Evolutionary conservation across 2,113 vertebrate species (phyloP).

Genomic region (Melanocharis versteri): DNA sequence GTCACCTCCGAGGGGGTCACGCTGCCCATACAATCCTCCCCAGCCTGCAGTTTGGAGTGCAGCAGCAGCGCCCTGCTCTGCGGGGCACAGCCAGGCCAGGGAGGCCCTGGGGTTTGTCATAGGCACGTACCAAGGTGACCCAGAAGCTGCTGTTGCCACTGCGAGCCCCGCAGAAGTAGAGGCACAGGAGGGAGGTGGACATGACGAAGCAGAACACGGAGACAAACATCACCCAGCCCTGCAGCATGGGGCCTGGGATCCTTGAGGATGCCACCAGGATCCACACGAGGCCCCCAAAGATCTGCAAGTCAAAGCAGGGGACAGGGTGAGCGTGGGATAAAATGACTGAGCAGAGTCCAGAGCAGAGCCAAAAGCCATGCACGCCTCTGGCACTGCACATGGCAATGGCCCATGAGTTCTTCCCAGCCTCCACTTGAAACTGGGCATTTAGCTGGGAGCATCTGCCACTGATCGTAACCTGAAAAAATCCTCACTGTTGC

Average conservation of each 20-base stretch:
- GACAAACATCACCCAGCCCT: conserved; percentile 75
- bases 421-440: not conserved
- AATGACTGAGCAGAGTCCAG: not conserved
- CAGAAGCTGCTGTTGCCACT: conserved; percentile 33
- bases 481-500: not conserved
- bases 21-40: not conserved
- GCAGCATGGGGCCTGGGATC: accelerated
- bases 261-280: conserved; percentile 54
- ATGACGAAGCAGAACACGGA: conserved; percentile 59
- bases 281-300: conserved; percentile 68
- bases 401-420: not conserved
- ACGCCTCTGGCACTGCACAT: accelerated
- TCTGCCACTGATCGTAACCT: not conserved
- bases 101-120: too few relatives aligned
- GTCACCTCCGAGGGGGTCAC: not conserved
- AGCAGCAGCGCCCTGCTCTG: not conserved
- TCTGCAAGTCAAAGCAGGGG: not conserved
- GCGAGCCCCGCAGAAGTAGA: conserved; percentile 16
- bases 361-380: not conserved
- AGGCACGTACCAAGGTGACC: conserved; percentile 58
- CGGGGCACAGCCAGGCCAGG: not conserved
- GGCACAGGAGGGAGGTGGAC: conserved; percentile 33
- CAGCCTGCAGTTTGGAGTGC: not conserved
- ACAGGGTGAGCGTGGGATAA: not conserved
- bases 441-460: not conserved